A percentile compares a stretch with the other conserved stretches of the same genome.
These are phyloP conservation scores for Drosophila pandora DNA, from an alignment of 1,140 invertebrate species.

Conservation along the genomic window DNA sequence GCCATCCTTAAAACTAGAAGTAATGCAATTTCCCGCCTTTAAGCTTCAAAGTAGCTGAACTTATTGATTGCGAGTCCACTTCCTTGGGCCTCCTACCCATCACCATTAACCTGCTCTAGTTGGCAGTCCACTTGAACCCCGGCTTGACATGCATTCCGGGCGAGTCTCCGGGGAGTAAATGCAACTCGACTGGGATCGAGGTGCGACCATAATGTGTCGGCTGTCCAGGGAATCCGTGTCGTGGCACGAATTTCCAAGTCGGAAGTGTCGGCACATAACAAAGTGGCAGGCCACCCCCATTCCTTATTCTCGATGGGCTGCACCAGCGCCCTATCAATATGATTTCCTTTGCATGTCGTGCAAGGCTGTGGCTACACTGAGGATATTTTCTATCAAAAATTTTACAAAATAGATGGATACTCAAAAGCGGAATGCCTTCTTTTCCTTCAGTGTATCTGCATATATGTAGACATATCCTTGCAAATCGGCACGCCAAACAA, in stretches of 20 bases:
- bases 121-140: conserved; percentile 48
- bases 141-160: conserved; percentile 40
- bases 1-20: conserved; percentile 1
- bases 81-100: conserved; percentile 1
- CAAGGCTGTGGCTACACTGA: conserved; percentile 36
- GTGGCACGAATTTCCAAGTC: conserved; percentile 55
- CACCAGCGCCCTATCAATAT: conserved; percentile 51
- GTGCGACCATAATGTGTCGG: conserved; percentile 53
- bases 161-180: conserved; percentile 27
- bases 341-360: conserved; percentile 50
- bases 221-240: conserved; percentile 49
- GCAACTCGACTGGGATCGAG: conserved; percentile 47
- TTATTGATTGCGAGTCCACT: conserved; percentile 41
- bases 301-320: conserved; percentile 30
- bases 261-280: conserved; percentile 58
- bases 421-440: neutral
- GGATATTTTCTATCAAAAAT: neutral
- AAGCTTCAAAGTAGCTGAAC: conserved; percentile 18
- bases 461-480: conserved; percentile 38
- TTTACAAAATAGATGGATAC: neutral
- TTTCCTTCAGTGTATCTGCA: conserved; percentile 15
- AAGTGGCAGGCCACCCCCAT: conserved; percentile 28
- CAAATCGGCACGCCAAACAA: conserved; percentile 57
- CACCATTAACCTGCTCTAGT: conserved; percentile 59
- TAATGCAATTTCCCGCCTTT: conserved; percentile 3